phyloP scores from a whole-genome alignment of 2,113 vertebrate species.

The Pao palembangensis region DNA sequence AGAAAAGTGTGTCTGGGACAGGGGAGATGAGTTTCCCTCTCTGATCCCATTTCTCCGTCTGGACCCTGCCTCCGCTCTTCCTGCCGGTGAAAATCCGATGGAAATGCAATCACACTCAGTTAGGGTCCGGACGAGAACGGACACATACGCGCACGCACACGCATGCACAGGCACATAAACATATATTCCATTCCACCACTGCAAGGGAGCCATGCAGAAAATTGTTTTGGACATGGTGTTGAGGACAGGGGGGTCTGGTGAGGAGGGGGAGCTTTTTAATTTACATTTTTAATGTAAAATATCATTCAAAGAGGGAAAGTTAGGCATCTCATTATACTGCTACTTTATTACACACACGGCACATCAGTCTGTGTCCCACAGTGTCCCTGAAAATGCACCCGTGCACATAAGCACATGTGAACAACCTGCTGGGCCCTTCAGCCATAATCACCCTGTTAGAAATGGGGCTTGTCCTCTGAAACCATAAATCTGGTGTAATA shows the following conservation, averaged over 20 bases:
- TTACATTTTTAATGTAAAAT: slow-evolving; percentile 79
- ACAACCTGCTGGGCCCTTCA: slow-evolving; percentile 45
- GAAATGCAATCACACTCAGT: slow-evolving; percentile 73
- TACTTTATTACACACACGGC: slow-evolving; percentile 65
- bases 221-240: slow-evolving; percentile 78
- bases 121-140: slow-evolving; percentile 56
- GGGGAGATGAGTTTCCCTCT: slow-evolving; percentile 64
- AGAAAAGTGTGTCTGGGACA: slow-evolving; percentile 52
- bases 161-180: slow-evolving; percentile 24
- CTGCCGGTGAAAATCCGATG: slow-evolving; percentile 62
- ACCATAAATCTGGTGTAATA: slow-evolving; percentile 62
- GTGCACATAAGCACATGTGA: slow-evolving; percentile 26
- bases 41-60: slow-evolving; percentile 65
- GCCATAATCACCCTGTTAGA: slow-evolving; percentile 53
- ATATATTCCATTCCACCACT: slow-evolving; percentile 38
- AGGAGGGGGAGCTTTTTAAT: slow-evolving; percentile 65
- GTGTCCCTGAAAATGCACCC: slow-evolving; percentile 44
- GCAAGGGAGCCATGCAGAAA: slow-evolving; percentile 77
- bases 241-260: slow-evolving; percentile 54
- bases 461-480: slow-evolving; percentile 42
- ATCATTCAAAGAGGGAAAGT: slow-evolving; percentile 72
- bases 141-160: slow-evolving; percentile 21
- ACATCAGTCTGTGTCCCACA: slow-evolving; percentile 57
- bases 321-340: slow-evolving; percentile 72
- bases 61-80: slow-evolving; percentile 47